phyloP scores from a whole-genome alignment of 1,140 invertebrate species.

The Battus philenor region DNA sequence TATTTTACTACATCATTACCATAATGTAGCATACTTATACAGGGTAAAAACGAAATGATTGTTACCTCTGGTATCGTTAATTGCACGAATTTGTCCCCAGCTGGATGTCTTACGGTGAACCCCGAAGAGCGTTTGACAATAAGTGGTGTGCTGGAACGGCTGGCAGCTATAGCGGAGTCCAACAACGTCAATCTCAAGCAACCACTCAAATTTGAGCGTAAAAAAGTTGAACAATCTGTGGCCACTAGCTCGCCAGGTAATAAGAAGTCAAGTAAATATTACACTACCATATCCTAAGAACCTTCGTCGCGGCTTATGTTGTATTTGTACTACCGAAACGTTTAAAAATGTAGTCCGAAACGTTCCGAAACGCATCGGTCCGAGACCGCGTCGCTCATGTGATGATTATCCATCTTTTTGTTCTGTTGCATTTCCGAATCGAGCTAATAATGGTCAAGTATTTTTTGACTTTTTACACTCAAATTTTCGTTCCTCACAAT shows the following conservation, averaged over 20 bases:
- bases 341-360: conserved; percentile 2
- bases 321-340: conserved; percentile 24
- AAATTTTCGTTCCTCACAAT: conserved; percentile 60
- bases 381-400: conserved; percentile 32
- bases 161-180: conserved; percentile 92
- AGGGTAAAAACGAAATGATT: too few species aligned
- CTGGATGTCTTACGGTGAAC: conserved; percentile 89
- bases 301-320: conserved; percentile 28
- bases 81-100: conserved; percentile 64
- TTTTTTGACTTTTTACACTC: conserved; percentile 77
- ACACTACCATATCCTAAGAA: conserved; percentile 76
- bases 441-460: conserved; percentile 77
- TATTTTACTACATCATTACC: too few species aligned
- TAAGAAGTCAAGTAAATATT: conserved; percentile 78
- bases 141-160: conserved; percentile 85
- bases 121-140: conserved; percentile 87
- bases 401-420: conserved; percentile 50
- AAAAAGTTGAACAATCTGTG: conserved; percentile 77
- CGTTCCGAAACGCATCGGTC: conserved; percentile 23
- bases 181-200: conserved; percentile 87
- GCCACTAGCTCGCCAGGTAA: conserved; percentile 78
- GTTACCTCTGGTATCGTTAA: background rate
- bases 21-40: too few species aligned
- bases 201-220: conserved; percentile 81
- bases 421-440: conserved; percentile 62